Evolutionary conservation across 2,888 invertebrate species (phyloP).

Genomic region (Polymixis flavicincta): DNA sequence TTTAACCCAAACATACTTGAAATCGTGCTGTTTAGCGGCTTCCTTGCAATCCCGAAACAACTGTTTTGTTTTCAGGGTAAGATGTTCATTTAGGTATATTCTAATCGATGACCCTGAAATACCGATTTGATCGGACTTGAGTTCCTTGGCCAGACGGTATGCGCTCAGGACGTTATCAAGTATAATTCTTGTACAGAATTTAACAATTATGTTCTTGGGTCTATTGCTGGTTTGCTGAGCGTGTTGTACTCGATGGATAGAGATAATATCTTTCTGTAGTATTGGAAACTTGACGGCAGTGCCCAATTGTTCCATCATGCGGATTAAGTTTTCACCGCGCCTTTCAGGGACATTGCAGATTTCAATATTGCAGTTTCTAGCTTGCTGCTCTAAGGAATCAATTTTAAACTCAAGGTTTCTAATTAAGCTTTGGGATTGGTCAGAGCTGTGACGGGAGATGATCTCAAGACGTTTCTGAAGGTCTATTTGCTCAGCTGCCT

Average conservation of each 20-base stretch:
- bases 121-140: constrained; percentile 12
- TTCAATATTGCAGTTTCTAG: constrained; percentile 10
- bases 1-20: constrained; percentile 10
- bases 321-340: neutral
- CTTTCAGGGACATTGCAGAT: constrained; percentile 19
- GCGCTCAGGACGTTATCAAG: constrained; percentile 19
- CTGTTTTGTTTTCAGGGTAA: neutral
- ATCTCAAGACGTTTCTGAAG: neutral
- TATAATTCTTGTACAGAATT: constrained; percentile 8
- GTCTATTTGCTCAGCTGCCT: neutral
- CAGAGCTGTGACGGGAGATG: neutral
- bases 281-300: neutral
- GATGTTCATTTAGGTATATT: constrained; percentile 15
- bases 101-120: neutral
- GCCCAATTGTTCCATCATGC: neutral
- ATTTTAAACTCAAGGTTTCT: neutral
- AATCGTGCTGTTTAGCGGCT: constrained; percentile 3
- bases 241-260: constrained; percentile 17
- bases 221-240: neutral
- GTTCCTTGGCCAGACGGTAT: constrained; percentile 6
- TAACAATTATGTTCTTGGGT: constrained; percentile 22
- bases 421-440: neutral
- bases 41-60: constrained; percentile 11
- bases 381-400: constrained; percentile 10
- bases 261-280: neutral